A percentile compares a stretch with the other conserved stretches of the same genome.
Conservation (phyloP, 1,140 invertebrate species). For the Drosophila navojoa region DNA sequence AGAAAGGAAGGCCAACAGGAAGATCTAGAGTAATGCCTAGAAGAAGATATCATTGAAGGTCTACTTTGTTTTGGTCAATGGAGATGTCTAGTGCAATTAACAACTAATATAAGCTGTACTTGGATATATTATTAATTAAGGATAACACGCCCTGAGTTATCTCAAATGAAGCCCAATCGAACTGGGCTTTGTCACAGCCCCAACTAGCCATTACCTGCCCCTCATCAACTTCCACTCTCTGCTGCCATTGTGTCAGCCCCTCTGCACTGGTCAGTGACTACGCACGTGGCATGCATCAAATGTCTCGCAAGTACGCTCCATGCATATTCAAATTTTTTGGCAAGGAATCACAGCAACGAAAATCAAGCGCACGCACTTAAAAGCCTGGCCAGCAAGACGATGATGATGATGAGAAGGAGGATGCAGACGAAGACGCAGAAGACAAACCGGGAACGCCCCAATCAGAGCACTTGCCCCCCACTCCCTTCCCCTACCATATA, state of each 20-base stretch:
- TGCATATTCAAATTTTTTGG: constrained; percentile 74
- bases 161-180: no score
- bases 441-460: constrained; percentile 20
- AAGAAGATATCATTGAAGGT: no score
- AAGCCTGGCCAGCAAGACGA: constrained; percentile 29
- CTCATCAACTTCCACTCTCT: not conserved
- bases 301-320: constrained; percentile 39
- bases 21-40: no score
- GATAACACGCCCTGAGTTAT: no score
- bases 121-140: no score
- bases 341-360: constrained; percentile 69
- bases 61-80: no score
- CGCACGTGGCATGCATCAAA: constrained; percentile 74
- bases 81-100: no score
- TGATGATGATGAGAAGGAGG: not conserved
- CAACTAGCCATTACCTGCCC: not conserved
- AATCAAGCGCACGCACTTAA: constrained; percentile 76
- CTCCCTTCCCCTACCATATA: not conserved
- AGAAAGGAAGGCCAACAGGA: no score
- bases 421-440: not conserved
- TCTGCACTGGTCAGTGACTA: constrained; percentile 8
- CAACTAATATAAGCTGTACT: no score
- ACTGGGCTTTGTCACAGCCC: not conserved
- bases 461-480: constrained; percentile 29
- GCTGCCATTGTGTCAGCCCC: no score